Evolutionary conservation across 2,797 vertebrate genomes (phyloP), one percentile per base, ranked within the genome.

Genomic region (Takifugu rubripes): DNA sequence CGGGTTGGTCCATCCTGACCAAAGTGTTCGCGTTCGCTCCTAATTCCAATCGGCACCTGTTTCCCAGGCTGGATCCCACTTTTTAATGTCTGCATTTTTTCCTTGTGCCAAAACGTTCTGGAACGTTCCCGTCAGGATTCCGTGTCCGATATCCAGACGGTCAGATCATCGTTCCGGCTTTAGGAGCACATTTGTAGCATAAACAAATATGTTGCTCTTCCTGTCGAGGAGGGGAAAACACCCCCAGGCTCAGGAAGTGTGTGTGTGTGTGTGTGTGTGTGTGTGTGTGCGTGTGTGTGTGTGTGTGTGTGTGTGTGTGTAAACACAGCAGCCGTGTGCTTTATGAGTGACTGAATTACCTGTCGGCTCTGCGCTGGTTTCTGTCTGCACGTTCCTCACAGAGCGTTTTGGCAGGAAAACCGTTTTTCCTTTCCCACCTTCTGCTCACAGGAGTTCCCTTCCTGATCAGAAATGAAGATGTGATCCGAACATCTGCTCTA

Each of bases 161-260:
- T 27, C 3, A 27, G 31, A 33, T 11, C 5, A 36, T 11, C 6
- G 33, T 50, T 70, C 64, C 60, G 54, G 36, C 47, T 54, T 56
- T n/a, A 36, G 17, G 36, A 50, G 49, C 42, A 25, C 43, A 42
- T 25, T 40, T 44, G 12, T 7, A 62, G 55, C 53, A 56, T 49
- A 62, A 73, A 77, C 68, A 74, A 77, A 69, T 64, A 36, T 7
- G 58, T 49, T 76, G 72, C 70, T 81, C 76, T 79, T 79, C 78
- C 26, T 54, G 52, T 43, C 56, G 43, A 62, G 66, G 24, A 52
- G 61, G 57, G 60, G 29, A 64, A 71, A 74, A 72, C 69, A 54
- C 50, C 62, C 62, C 40, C n/a, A 5, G 52, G 70, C 56, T 56
- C 68, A 70, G 72, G 75, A 82, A 81, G 36, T 14, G 7, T 17